These are phyloP conservation scores for Aspidoscelis tigris DNA, from an alignment of 2,113 vertebrate genomes.

Conservation along the genomic window DNA sequence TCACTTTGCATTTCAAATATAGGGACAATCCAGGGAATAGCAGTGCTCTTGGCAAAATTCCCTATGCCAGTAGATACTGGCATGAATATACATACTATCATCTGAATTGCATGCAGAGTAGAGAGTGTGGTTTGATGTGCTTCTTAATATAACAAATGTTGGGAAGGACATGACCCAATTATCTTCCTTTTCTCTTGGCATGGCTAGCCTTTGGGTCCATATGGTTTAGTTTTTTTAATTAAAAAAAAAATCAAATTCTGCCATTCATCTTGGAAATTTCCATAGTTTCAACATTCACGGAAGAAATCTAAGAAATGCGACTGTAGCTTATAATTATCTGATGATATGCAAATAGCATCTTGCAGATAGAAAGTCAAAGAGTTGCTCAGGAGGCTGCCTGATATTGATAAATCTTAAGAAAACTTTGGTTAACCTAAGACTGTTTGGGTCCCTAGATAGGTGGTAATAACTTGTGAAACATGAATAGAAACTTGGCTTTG, in stretches of 20 bases:
- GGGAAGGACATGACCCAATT: conserved; percentile 24
- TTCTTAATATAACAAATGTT: conserved; percentile 29
- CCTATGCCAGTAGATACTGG: background rate
- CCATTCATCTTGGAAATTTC: conserved; percentile 44
- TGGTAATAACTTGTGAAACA: background rate
- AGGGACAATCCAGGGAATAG: conserved; percentile 22
- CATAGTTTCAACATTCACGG: background rate
- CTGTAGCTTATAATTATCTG: conserved; percentile 2
- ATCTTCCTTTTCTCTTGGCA: background rate
- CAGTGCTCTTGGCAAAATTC: conserved; percentile 12
- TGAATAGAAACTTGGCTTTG: background rate
- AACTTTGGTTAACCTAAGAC: conserved; percentile 34
- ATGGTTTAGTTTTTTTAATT: background rate
- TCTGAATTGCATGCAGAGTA: conserved; percentile 11
- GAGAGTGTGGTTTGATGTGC: background rate
- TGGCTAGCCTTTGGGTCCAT: background rate
- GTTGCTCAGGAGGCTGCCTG: background rate
- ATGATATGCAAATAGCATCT: conserved; percentile 28
- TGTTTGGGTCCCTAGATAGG: background rate
- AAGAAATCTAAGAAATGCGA: background rate
- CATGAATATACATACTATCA: conserved; percentile 3
- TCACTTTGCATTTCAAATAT: conserved; percentile 25
- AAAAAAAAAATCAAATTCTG: conserved; percentile 19
- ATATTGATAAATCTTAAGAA: conserved; percentile 4
- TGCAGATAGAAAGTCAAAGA: conserved; percentile 10